Evolutionary conservation across 2,888 invertebrate species (phyloP), one percentile per base, ranked within the genome.

Genomic region (Zootermopsis nevadensis): DNA sequence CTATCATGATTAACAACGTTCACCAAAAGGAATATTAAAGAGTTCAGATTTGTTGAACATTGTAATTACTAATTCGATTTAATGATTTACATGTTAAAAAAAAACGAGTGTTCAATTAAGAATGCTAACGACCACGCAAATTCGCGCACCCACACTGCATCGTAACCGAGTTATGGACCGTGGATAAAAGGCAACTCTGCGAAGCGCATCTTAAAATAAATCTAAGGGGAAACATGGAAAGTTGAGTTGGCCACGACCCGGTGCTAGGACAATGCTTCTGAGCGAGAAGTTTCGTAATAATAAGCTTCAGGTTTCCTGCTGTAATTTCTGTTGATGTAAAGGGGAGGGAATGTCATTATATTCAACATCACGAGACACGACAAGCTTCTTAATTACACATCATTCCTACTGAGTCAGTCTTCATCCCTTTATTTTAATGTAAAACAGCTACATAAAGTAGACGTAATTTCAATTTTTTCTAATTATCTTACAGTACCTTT

Each of bases 271-370:
- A n/a, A n/a, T 4, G 48, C 19, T 48, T 15, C 19, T 24, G 24
- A n/a, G n/a, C 12, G n/a, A 10, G 33, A 19, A 35, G 24, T 35
- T n/a, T 15, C 1, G 12, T 35, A 74, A 74, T 35, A 74, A 74
- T 74, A 74, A 30, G 42, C n/a, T 76, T 76, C 76, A 42, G 27
- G 42, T 76, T 42, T n/a, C 42, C 42, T 27, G 38, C 27, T 76
- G 7, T 42, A 76, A 76, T 42, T 76, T 42, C 31, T 76, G 48
- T 76, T 42, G 42, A 42, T 76, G n/a, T 42, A 76, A 27, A 27
- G n/a, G n/a, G 27, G 42, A 48, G 76, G 42, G n/a, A 76, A 38
- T 33, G 6, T 35, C 33, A 33, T 72, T 72, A 72, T 19, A 76
- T 76, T 38, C 42, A 12, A 60, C n/a, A 60, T 6, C 60, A 27